A percentile compares a stretch with the other conserved stretches of the same genome.
Evolutionary conservation across 2,797 vertebrate species (phyloP).

Genomic region (Lepilemur septentrionalis): DNA sequence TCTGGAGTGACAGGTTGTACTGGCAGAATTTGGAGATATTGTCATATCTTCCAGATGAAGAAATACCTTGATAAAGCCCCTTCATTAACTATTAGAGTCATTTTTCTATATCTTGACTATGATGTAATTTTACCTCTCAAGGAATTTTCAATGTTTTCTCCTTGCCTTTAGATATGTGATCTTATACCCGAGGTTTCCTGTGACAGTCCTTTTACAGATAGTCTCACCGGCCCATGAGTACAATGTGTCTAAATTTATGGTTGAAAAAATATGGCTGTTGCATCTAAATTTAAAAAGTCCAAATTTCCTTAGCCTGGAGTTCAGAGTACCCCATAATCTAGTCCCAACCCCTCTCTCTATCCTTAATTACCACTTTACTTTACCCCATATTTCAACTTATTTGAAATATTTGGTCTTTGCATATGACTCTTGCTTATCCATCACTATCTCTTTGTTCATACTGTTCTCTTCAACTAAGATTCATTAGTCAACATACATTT

Average conservation of each 20-base stretch:
- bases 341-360: not conserved
- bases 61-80: not conserved
- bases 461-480: not conserved
- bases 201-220: not conserved
- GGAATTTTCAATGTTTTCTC: not conserved
- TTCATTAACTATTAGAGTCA: not conserved
- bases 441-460: not conserved
- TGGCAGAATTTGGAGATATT: not conserved
- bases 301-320: not conserved
- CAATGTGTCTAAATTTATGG: not conserved
- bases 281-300: not conserved
- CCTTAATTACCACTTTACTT: not conserved
- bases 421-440: not conserved
- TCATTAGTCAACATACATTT: not conserved
- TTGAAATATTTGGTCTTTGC: not conserved
- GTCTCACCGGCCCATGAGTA: not conserved
- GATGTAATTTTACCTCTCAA: not conserved
- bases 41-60: not conserved
- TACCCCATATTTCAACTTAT: not conserved
- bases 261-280: not conserved
- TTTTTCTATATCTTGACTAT: not conserved
- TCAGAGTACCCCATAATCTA: not conserved
- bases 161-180: not conserved
- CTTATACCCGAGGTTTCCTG: not conserved
- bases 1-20: not conserved